Conservation (phyloP, 1,140 invertebrate species). For the Zaprionus nigranus region DNA sequence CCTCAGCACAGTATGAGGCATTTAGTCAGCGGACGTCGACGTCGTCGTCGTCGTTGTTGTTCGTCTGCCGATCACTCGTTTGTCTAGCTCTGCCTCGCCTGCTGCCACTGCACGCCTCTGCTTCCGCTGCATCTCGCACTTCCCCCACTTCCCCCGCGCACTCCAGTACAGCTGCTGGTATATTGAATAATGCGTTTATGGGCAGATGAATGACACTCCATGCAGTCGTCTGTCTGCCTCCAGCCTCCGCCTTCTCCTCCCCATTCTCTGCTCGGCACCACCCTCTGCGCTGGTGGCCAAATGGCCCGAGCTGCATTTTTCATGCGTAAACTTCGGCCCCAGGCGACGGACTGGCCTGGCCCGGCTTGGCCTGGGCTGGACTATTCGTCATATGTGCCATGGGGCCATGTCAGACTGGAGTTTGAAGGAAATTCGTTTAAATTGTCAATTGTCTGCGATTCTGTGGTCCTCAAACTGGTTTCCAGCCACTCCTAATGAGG, state of each 20-base stretch:
- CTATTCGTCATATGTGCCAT: constrained; percentile 76
- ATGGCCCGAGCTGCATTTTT: constrained; percentile 63
- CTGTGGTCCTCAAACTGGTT: constrained; percentile 65
- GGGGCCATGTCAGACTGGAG: constrained; percentile 69
- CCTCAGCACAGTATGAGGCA: constrained; percentile 77
- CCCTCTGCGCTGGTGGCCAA: constrained; percentile 50
- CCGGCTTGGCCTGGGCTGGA: constrained; percentile 24
- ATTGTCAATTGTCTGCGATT: constrained; percentile 79
- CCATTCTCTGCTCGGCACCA: constrained; percentile 24
- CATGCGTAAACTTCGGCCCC: constrained; percentile 77
- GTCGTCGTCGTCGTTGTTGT: constrained; percentile 49
- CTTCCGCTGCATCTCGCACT: background rate
- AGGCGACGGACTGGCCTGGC: constrained; percentile 17
- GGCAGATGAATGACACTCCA: constrained; percentile 82
- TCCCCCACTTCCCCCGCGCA: background rate
- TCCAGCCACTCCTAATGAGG: constrained; percentile 78
- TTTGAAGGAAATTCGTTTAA: constrained; percentile 82
- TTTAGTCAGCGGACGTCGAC: constrained; percentile 67
- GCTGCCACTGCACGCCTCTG: constrained; percentile 22
- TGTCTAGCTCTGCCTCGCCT: constrained; percentile 76
- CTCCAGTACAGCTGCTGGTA: constrained; percentile 30
- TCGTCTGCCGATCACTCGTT: constrained; percentile 78
- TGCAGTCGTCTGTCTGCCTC: constrained; percentile 65
- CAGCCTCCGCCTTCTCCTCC: background rate
- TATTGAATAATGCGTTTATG: constrained; percentile 82